Percentiles rank a stretch among this genome's conserved stretches.
These are phyloP conservation scores for Zaprionus ghesquierei DNA, from an alignment of 1,140 invertebrate species.

Conservation along the genomic window DNA sequence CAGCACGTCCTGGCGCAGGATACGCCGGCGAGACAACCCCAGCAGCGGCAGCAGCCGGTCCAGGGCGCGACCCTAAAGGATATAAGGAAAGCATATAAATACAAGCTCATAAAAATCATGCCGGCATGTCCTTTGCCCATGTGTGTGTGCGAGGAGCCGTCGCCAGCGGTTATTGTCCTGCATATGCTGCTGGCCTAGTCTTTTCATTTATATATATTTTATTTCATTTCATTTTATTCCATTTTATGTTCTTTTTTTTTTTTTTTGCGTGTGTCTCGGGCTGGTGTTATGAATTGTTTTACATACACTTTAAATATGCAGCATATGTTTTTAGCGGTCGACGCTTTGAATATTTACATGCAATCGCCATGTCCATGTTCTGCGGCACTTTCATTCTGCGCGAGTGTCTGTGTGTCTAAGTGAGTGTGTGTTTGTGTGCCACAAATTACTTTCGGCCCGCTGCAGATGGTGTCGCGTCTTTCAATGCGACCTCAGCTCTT, in stretches of 20 bases:
- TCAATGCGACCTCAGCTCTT: conserved; percentile 4
- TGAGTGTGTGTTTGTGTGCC: not conserved
- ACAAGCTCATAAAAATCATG: conserved; percentile 77
- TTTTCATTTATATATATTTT: conserved; percentile 28
- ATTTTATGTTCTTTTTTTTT: conserved; percentile 24
- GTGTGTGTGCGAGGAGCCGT: not conserved
- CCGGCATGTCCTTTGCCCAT: conserved; percentile 49
- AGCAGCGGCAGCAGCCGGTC: not conserved
- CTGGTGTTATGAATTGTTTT: conserved; percentile 50
- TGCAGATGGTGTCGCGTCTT: conserved; percentile 14
- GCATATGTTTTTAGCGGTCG: conserved; percentile 46
- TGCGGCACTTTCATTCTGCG: conserved; percentile 34
- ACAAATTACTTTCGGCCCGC: conserved; percentile 39
- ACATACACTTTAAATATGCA: conserved; percentile 51
- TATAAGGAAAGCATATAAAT: conserved; percentile 75
- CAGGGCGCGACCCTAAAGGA: conserved; percentile 41
- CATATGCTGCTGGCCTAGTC: conserved; percentile 36
- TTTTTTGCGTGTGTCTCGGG: conserved; percentile 12
- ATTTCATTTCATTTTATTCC: conserved; percentile 37
- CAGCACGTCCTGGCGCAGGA: conserved; percentile 18
- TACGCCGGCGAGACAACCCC: conserved; percentile 21
- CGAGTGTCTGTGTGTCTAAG: not conserved
- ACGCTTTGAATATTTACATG: conserved; percentile 43
- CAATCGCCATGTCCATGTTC: conserved; percentile 11
- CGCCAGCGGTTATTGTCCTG: conserved; percentile 50